These are phyloP conservation scores for Nesogale talazaci DNA, from an alignment of 2,113 vertebrate genomes.

Conservation along the genomic window DNA sequence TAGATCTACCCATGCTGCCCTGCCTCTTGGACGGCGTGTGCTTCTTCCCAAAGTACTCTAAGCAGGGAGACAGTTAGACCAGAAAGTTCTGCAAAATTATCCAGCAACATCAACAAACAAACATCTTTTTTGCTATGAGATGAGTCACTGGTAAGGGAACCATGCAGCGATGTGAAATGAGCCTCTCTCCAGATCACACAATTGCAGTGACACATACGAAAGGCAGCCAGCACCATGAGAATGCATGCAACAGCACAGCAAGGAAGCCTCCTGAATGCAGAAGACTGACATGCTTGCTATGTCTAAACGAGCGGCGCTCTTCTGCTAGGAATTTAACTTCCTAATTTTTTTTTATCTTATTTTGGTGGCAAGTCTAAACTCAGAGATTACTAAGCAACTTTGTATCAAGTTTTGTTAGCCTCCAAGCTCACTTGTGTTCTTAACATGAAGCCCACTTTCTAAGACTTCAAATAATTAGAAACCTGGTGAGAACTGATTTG, in stretches of 20 bases:
- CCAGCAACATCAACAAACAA: neutral
- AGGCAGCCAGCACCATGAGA: neutral
- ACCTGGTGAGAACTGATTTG: neutral
- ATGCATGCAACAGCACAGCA: neutral
- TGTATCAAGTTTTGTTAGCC: neutral
- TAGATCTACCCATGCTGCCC: neutral
- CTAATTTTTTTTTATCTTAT: neutral
- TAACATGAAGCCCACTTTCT: neutral
- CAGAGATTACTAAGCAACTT: neutral
- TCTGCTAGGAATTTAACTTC: neutral
- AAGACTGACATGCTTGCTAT: neutral
- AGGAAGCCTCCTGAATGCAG: neutral
- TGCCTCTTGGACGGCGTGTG: conserved; percentile 12
- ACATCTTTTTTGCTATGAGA: neutral
- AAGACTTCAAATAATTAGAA: conserved; percentile 38
- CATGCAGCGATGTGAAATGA: neutral
- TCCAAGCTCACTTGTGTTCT: conserved; percentile 2
- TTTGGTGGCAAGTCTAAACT: neutral
- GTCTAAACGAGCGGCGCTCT: neutral
- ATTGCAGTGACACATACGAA: neutral
- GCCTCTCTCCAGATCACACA: neutral
- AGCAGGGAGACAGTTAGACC: conserved; percentile 9
- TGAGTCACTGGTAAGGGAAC: conserved; percentile 24
- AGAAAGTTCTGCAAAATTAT: conserved; percentile 29
- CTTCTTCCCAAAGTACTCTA: conserved; percentile 58